phyloP scores from a whole-genome alignment of 2,797 vertebrate genomes.

The Vultur gryphus region DNA sequence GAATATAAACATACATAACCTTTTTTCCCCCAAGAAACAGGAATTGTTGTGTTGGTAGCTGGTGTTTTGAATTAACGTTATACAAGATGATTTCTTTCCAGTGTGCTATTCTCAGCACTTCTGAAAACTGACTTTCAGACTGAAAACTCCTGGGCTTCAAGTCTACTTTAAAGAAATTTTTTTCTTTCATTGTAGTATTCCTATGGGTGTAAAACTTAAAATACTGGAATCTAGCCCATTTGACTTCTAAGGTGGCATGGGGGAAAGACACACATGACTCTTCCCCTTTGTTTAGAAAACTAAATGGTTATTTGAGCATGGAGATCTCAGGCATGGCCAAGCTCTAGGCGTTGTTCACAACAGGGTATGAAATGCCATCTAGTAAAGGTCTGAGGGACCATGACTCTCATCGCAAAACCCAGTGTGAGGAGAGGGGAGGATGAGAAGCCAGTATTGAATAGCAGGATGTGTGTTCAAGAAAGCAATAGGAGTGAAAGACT shows the following conservation, averaged over 20 bases:
- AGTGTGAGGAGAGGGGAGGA: fast-evolving
- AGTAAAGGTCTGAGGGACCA: not conserved
- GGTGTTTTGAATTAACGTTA: not conserved
- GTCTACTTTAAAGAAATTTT: not conserved
- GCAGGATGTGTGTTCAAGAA: not conserved
- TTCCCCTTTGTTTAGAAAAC: not conserved
- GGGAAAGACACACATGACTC: fast-evolving
- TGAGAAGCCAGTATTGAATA: not conserved
- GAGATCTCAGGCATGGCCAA: not conserved
- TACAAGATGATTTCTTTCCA: not conserved
- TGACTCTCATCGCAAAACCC: not conserved
- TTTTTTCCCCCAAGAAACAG: not conserved
- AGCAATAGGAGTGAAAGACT: not conserved
- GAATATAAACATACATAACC: not conserved
- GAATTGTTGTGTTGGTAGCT: not conserved
- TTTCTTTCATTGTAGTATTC: not conserved
- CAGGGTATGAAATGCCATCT: not conserved
- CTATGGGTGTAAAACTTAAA: not conserved
- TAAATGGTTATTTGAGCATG: not conserved
- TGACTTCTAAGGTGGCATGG: fast-evolving
- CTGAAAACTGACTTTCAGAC: not conserved
- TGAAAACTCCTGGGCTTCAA: not conserved
- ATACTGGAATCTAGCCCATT: not conserved
- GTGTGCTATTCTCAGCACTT: not conserved
- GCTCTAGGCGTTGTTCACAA: not conserved